Conservation (phyloP, 2,888 invertebrate genomes). For the Thymelicus acteon region DNA sequence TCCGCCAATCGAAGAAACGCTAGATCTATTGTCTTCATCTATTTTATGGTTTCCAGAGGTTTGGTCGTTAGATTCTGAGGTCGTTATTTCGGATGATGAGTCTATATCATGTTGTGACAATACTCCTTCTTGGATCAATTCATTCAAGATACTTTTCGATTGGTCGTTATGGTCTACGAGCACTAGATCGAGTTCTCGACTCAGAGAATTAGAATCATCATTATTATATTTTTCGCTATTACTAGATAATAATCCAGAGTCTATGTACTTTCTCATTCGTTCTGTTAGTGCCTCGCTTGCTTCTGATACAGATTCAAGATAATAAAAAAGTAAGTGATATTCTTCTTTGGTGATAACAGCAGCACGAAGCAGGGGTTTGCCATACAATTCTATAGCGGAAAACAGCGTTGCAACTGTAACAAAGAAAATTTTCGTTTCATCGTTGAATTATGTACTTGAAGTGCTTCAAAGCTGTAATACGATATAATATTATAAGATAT, state of each 20-base stretch:
- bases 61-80: conserved; percentile 65
- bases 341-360: conserved; percentile 81
- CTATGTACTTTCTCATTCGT: conserved; percentile 79
- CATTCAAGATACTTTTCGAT: conserved; percentile 72
- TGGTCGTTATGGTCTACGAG: conserved; percentile 56
- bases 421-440: conserved; percentile 49
- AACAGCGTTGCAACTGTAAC: conserved; percentile 82
- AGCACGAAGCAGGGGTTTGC: conserved; percentile 83
- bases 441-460: background rate
- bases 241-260: conserved; percentile 74
- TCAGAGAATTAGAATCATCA: conserved; percentile 44
- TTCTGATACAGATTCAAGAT: conserved; percentile 79
- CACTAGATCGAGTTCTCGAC: conserved; percentile 47
- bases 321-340: conserved; percentile 82
- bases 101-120: conserved; percentile 76
- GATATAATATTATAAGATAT: too few relatives aligned
- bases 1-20: conserved; percentile 61
- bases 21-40: conserved; percentile 69
- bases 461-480: too few relatives aligned
- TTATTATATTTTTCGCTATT: conserved; percentile 55
- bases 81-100: conserved; percentile 68
- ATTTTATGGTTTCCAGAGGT: conserved; percentile 59
- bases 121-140: conserved; percentile 77
- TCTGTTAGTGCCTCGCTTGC: conserved; percentile 77
- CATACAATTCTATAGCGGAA: conserved; percentile 87